Conservation (phyloP, 2,888 invertebrate species). For the Tolmerus cingulatus region DNA sequence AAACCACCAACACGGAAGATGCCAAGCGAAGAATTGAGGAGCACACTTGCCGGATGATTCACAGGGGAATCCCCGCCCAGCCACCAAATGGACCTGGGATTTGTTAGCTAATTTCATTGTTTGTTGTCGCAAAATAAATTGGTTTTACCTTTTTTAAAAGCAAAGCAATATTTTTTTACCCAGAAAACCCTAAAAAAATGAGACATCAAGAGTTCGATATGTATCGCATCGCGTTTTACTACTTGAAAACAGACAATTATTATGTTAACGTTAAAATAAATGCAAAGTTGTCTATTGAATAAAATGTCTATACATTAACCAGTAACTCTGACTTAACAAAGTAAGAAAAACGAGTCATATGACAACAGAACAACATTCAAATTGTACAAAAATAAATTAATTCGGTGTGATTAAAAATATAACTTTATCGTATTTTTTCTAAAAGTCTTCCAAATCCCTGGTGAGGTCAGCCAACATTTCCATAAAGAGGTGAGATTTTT, state of each 20-base stretch:
- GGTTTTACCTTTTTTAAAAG: not conserved
- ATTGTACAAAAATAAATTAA: not conserved
- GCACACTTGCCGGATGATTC: slow-evolving; percentile 72
- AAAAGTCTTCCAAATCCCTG: slow-evolving; percentile 59
- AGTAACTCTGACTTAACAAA: not conserved
- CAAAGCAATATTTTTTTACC: not conserved
- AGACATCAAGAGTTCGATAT: not conserved
- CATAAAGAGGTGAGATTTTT: slow-evolving; percentile 61
- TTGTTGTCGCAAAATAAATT: not conserved
- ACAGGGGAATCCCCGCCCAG: slow-evolving; percentile 70
- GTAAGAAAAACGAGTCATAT: not conserved
- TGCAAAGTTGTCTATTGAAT: not conserved
- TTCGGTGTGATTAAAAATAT: not conserved
- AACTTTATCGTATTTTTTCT: slow-evolving; percentile 41
- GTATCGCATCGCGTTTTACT: not conserved
- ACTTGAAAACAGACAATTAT: not conserved
- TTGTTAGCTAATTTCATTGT: slow-evolving; percentile 58
- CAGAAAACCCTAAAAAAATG: not conserved
- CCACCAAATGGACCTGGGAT: slow-evolving; percentile 72
- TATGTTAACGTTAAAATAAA: not conserved
- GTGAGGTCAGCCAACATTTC: slow-evolving; percentile 62
- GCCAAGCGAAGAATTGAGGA: slow-evolving; percentile 74
- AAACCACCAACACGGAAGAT: slow-evolving; percentile 53
- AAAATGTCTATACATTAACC: not conserved
- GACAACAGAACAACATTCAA: not conserved